Conservation (phyloP, 1,140 invertebrate genomes). For the Varroa destructor region DNA sequence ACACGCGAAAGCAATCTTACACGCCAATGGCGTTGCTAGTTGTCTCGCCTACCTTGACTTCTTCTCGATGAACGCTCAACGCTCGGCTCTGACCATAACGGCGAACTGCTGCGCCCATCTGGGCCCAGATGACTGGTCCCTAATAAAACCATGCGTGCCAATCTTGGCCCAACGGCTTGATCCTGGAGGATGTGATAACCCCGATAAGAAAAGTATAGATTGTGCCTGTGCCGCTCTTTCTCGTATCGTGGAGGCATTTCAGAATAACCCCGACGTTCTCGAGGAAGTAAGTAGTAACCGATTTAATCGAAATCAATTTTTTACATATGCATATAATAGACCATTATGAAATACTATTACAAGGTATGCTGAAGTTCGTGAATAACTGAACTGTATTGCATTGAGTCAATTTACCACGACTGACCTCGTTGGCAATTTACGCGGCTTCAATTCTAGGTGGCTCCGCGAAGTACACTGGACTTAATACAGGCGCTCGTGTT, state of each 20-base stretch:
- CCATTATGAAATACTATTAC: too few species aligned
- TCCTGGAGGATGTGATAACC: slow-evolving; percentile 50
- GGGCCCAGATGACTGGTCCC: slow-evolving; percentile 78
- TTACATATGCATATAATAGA: too few species aligned
- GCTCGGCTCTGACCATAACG: slow-evolving; percentile 81
- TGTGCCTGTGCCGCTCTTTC: slow-evolving; percentile 85
- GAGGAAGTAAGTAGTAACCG: slow-evolving; percentile 86
- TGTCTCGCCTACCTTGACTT: slow-evolving; percentile 93
- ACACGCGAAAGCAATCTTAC: slow-evolving; percentile 88
- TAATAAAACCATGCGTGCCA: slow-evolving; percentile 72
- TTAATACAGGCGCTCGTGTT: slow-evolving; percentile 48
- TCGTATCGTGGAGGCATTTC: slow-evolving; percentile 88
- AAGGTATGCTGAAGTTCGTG: neutral
- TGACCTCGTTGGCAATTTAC: neutral
- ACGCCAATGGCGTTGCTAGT: slow-evolving; percentile 80
- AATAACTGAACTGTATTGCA: neutral
- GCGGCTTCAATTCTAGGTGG: neutral
- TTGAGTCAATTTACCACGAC: neutral
- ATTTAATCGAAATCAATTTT: slow-evolving; percentile 41
- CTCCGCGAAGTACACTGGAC: slow-evolving; percentile 5
- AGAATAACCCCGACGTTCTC: slow-evolving; percentile 71
- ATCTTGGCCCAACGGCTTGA: slow-evolving; percentile 63
- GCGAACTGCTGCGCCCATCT: slow-evolving; percentile 93
- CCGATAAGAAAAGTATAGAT: slow-evolving; percentile 95
- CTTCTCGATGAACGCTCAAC: slow-evolving; percentile 89